A percentile compares a stretch with the other conserved stretches of the same genome.
Conservation (phyloP, 1,140 invertebrate genomes). For the Gryllus bimaculatus region DNA sequence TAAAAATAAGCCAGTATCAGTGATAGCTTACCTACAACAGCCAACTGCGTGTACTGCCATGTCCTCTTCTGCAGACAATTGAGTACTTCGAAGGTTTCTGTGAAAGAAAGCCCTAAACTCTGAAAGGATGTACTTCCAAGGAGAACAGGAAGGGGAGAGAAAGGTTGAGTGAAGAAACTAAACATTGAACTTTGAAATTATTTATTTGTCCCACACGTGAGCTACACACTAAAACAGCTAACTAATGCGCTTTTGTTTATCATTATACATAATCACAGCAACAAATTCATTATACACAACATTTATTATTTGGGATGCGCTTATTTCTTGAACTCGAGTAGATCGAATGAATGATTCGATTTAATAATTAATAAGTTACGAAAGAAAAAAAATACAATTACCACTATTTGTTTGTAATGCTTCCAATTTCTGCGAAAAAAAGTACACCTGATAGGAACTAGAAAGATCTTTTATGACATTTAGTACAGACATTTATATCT, state of each 20-base stretch:
- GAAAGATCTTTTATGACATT: conserved; percentile 18
- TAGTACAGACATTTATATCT: conserved; percentile 19
- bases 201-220: conserved; percentile 34
- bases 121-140: too few species aligned
- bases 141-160: neutral
- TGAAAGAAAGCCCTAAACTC: too few species aligned
- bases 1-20: too few species aligned
- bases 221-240: conserved; percentile 36
- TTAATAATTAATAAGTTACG: neutral
- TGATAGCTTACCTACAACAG: too few species aligned
- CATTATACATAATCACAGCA: conserved; percentile 45
- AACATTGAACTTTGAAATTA: conserved; percentile 36
- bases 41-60: too few species aligned
- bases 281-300: conserved; percentile 45
- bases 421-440: neutral
- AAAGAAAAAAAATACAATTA: neutral
- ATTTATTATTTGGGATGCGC: conserved; percentile 30
- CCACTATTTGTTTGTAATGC: neutral
- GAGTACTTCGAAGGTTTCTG: too few species aligned
- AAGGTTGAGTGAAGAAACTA: neutral
- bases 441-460: conserved; percentile 17
- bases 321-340: neutral
- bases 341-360: neutral
- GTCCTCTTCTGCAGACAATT: too few species aligned
- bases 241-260: conserved; percentile 26